phyloP scores from a whole-genome alignment of 2,113 vertebrate genomes.

The Elaphurus davidianus region DNA sequence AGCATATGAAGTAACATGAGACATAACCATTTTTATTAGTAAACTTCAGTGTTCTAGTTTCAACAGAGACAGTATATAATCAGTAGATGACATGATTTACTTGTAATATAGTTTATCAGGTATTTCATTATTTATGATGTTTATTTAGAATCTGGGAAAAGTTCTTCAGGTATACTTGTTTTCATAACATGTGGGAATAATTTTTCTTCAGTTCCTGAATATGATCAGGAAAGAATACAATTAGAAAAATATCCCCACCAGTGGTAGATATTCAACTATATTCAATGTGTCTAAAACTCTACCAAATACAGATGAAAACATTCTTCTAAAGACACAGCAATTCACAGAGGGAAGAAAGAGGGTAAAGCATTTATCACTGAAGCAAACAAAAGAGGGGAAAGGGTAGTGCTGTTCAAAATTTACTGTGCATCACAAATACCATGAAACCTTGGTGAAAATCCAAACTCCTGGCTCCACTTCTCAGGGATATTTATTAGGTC shows the following conservation, averaged over 20 bases:
- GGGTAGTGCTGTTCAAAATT: not conserved
- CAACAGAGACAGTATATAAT: not conserved
- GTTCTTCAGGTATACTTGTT: not conserved
- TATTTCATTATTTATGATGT: not conserved
- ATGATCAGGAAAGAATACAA: not conserved
- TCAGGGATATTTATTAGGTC: not conserved
- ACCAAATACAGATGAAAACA: not conserved
- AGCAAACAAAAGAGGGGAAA: not conserved
- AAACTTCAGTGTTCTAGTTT: not conserved
- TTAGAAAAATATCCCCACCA: not conserved
- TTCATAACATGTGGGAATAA: not conserved
- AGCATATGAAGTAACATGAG: not conserved
- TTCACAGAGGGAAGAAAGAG: not conserved
- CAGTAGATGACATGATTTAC: not conserved
- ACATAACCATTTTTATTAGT: not conserved
- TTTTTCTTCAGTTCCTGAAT: constrained; percentile 23
- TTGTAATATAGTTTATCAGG: not conserved
- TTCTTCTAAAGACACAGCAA: not conserved
- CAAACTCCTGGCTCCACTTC: not conserved
- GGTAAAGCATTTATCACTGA: not conserved
- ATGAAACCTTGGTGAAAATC: not conserved
- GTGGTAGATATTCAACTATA: not conserved
- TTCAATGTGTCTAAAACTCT: not conserved
- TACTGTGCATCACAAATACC: not conserved
- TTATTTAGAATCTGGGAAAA: not conserved